Percentiles rank a stretch among this genome's conserved stretches.
phyloP scores from a whole-genome alignment of 2,888 invertebrate species.

The Aphidoletes aphidimyza region DNA sequence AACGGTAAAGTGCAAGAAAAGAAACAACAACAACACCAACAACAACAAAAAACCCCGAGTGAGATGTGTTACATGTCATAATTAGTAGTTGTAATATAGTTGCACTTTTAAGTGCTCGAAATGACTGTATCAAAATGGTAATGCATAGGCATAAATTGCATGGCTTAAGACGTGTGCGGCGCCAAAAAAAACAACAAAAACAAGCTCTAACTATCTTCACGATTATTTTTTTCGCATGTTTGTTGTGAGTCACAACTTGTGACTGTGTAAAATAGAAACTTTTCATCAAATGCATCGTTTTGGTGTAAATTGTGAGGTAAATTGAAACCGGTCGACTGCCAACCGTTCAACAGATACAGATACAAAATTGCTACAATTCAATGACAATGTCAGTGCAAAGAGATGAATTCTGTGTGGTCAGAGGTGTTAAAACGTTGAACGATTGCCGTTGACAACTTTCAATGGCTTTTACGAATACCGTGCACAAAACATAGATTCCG shows the following conservation, averaged over 20 bases:
- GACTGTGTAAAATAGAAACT: slow-evolving; percentile 9
- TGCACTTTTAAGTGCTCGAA: slow-evolving; percentile 24
- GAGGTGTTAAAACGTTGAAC: slow-evolving; percentile 26
- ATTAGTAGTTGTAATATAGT: slow-evolving; percentile 21
- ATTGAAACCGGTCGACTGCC: neutral
- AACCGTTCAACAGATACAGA: neutral
- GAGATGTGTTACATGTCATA: slow-evolving; percentile 22
- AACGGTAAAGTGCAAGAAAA: neutral
- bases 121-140: neutral
- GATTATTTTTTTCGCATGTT: neutral
- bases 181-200: neutral
- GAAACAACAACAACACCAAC: neutral
- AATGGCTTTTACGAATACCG: neutral
- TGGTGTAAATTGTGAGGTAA: neutral
- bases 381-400: neutral
- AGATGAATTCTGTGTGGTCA: neutral
- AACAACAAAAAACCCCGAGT: neutral
- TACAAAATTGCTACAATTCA: too few relatives aligned
- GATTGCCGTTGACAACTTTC: neutral
- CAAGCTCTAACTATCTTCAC: neutral
- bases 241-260: too few relatives aligned
- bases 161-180: neutral
- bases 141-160: slow-evolving; percentile 23
- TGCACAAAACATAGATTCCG: neutral
- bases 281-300: too few relatives aligned